Evolutionary conservation across 2,888 invertebrate species (phyloP), one percentile per base, ranked within the genome.

Genomic region (Plagiodera versicolora): DNA sequence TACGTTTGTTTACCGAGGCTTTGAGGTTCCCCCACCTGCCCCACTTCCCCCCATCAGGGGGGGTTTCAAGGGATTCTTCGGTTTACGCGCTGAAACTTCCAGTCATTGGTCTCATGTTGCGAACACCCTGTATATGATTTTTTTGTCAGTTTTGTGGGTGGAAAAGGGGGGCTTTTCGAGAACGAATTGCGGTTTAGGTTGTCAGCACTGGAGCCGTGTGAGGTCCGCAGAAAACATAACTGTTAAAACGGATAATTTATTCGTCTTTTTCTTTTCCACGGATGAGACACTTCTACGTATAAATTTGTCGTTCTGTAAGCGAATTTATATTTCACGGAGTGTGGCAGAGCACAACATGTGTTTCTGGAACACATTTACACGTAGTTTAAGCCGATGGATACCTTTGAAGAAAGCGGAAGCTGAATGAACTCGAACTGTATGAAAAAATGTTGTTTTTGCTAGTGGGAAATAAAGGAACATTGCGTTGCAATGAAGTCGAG

Each of bases 1-100:
- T 75, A 75, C 75, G 75, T 72, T 67, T 71, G 72, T 75, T 74
- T 71, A 68, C 70, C 65, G 65, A 65, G 39, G 67, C 72, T 73
- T 72, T 72, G 70, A 70, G 63, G 3, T 67, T 56, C 58, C 65
- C 56, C 58, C 56, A 56, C 51, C 53, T 56, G 58, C 62, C 35
- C 64, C n/a, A n/a, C n/a, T n/a, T n/a, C n/a, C n/a, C n/a, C n/a
- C n/a, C n/a, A n/a, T n/a, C n/a, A n/a, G n/a, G n/a, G n/a, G n/a
- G n/a, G n/a, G n/a, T n/a, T n/a, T n/a, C n/a, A n/a, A n/a, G n/a
- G n/a, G n/a, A n/a, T n/a, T n/a, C n/a, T n/a, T n/a, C n/a, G n/a
- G n/a, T n/a, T n/a, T n/a, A n/a, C n/a, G n/a, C n/a, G n/a, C n/a
- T n/a, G n/a, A n/a, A n/a, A n/a, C n/a, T n/a, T n/a, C n/a, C n/a